Conservation (phyloP, 2,113 vertebrate genomes). For the Monopterus albus region DNA sequence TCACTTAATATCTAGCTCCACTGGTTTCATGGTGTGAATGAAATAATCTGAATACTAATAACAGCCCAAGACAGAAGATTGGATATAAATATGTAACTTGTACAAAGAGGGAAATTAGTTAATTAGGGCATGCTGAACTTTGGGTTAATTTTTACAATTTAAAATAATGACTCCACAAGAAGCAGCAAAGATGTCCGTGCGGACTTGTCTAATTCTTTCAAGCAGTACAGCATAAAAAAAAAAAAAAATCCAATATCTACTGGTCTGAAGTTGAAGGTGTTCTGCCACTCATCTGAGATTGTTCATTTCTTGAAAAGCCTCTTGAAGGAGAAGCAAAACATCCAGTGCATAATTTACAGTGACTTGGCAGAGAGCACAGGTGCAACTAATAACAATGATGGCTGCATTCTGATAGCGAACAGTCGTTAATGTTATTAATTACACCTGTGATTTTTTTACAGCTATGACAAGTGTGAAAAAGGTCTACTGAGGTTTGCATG, state of each 20-base stretch:
- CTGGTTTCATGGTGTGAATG: slow-evolving; percentile 4
- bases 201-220: not conserved
- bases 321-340: not conserved
- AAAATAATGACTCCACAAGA: too few species aligned
- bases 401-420: not conserved
- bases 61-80: slow-evolving; percentile 27
- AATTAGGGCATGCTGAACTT: slow-evolving; percentile 6
- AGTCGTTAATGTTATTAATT: slow-evolving; percentile 14
- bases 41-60: slow-evolving; percentile 16
- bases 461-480: not conserved
- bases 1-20: slow-evolving; percentile 14
- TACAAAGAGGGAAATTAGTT: slow-evolving; percentile 12
- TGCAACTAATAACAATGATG: too few species aligned
- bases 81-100: slow-evolving; percentile 37
- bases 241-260: not conserved
- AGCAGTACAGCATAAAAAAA: not conserved
- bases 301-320: not conserved
- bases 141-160: slow-evolving; percentile 19
- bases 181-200: not conserved
- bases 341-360: not conserved
- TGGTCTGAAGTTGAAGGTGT: not conserved
- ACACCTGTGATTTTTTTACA: not conserved
- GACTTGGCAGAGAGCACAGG: too few species aligned
- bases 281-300: not conserved
- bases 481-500: slow-evolving; percentile 6